Base-by-base conservation (phyloP, 2,797 vertebrate genomes). In the Lepus oiostolus region DNA sequence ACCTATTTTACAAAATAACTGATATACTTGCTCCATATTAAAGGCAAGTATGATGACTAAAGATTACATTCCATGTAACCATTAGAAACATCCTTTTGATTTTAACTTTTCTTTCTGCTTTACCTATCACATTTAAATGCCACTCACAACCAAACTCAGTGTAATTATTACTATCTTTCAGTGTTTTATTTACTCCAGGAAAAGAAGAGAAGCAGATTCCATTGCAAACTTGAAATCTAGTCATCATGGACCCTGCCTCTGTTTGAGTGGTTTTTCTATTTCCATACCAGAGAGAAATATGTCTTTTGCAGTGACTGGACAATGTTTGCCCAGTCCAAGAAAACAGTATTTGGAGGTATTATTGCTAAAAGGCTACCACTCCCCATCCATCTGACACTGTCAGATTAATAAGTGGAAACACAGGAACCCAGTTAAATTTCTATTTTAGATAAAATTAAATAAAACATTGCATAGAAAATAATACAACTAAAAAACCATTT, bases 321-420 rank as follows among this genome's bases (percentile, higher is more conserved):
- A 7, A 7, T 86, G 26, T 38, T 79, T n/a, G 24, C 4, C 2
- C 19, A 88, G 4, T 47, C 22, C 17, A 92, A 79, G 19, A 82
- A 81, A 91, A 65, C 32, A 65, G 79, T 72, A 62, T 19, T 54
- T 76, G 10, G 19, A 0, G 4, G 13, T 32, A 2, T 22, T 71
- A 80, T 60, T 87, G 47, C 4, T 47, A 9, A 47, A 9, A 62
- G 17, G 72, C 1, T 17, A 26, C 4, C 2, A 67, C 12, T 47
- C 26, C 75, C 21, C 24, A 3, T 63, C 28, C 22, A 42, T 7
- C 4, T 65, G 52, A 5, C 9, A 17, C 58, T 67, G 13, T 74
- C 62, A 85, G 7, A 87, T 47, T 62, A 81, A 72, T 9, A 92
- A 89, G 54, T 32, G 70, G 91, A 90, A 82, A 70, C 8, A 47